Evolutionary conservation across 2,797 vertebrate species (phyloP), one percentile per base, ranked within the genome.

Genomic region (Xerus rutilus): DNA sequence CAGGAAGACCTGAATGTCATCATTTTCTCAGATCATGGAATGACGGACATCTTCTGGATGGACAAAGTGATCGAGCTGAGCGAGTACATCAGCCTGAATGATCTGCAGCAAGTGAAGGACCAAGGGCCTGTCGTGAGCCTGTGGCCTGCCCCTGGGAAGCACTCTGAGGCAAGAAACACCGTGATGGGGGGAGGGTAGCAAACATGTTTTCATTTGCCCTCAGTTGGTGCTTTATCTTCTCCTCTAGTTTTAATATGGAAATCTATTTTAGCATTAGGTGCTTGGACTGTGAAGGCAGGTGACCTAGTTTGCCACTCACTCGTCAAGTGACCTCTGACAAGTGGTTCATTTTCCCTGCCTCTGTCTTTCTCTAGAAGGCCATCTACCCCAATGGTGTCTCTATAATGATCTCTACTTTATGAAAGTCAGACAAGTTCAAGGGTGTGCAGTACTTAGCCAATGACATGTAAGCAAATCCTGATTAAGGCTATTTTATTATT

Each of bases 11-110:
- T 99, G 94, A 99, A 99, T 0, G 97, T 99, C 87, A 86, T 99
- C 81, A 91, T 99, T 73, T 99, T 99, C 98, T 99, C 99, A 0
- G 99, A 99, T 96, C 99, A 99, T 0, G 99, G 99, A 1, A 99
- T 99, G 99, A 99, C 99, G 0, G 99, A 99, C 59, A 98, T 99
- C 95, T 98, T 98, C 81, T 99, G 99, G 99, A 98, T 98, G 93
- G 99, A 99, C 87, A 99, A 99, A 98, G 98, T 99, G 84, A 99
- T 99, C 7, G 99, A 99, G 95, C 98, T 99, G 95, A 98, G 98
- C 65, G 98, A 98, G 5, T 98, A 99, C 35, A 99, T 99, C 98
- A 99, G 98, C 96, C 99, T 99, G 98, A 98, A 95, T 0, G 98
- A 99, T 72, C 98, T 99, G 62, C 95, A 98, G 95, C 99, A 99